Percentiles rank a stretch among this genome's conserved stretches.
These are phyloP conservation scores for Apamea monoglypha DNA, from an alignment of 2,888 invertebrate genomes.

Conservation along the genomic window DNA sequence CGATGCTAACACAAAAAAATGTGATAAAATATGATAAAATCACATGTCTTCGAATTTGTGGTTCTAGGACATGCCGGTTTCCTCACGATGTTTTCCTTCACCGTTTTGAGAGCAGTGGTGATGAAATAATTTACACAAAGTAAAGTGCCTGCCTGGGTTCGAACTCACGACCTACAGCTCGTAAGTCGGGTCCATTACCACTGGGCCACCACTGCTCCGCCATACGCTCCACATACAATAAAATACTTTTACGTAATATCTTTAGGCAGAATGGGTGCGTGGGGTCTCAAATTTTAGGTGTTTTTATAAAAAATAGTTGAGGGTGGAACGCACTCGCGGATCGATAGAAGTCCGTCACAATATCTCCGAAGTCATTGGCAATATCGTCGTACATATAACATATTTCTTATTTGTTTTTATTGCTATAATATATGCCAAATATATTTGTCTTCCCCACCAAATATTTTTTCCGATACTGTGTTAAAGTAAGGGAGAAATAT, in stretches of 20 bases:
- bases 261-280: slow-evolving; percentile 45
- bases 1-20: slow-evolving; percentile 62
- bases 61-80: too few species aligned
- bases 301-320: slow-evolving; percentile 43
- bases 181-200: too few species aligned
- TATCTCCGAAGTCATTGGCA: slow-evolving; percentile 18
- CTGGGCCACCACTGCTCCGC: too few species aligned
- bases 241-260: slow-evolving; percentile 58
- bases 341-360: slow-evolving; percentile 38
- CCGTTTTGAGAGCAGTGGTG: too few species aligned
- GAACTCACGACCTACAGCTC: too few species aligned
- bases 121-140: too few species aligned
- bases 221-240: too few species aligned
- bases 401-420: slow-evolving; percentile 56
- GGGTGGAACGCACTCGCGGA: slow-evolving; percentile 14
- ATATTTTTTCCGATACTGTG: slow-evolving; percentile 36
- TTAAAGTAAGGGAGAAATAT: slow-evolving; percentile 31
- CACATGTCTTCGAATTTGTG: too few species aligned
- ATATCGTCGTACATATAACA: slow-evolving; percentile 16
- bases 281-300: slow-evolving; percentile 41
- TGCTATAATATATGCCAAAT: slow-evolving; percentile 54
- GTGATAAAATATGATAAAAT: too few species aligned
- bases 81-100: too few species aligned
- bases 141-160: too few species aligned
- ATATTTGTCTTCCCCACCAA: slow-evolving; percentile 36